Percentiles rank a stretch among this genome's conserved stretches.
These are phyloP conservation scores for Meta bourneti DNA, from an alignment of 2,888 invertebrate genomes.

Conservation along the genomic window DNA sequence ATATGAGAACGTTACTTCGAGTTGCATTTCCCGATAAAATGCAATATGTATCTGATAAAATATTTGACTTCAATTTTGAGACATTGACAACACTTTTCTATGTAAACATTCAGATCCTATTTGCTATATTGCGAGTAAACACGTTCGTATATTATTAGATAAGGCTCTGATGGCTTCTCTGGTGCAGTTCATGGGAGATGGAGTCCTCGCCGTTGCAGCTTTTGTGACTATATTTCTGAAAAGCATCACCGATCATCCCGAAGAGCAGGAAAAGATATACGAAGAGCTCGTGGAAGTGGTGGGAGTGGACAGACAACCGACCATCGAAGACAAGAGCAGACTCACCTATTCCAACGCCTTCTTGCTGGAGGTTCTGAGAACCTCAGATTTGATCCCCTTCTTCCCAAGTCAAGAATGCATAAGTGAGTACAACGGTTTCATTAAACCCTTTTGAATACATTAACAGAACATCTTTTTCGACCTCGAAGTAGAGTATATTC, in stretches of 20 bases:
- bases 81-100: too few species aligned
- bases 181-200: constrained; percentile 43
- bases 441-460: not conserved
- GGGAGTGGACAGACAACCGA: constrained; percentile 29
- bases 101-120: too few species aligned
- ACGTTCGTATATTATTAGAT: not conserved
- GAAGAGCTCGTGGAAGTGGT: constrained; percentile 34
- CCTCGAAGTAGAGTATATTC: too few species aligned
- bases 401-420: constrained; percentile 48
- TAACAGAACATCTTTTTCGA: too few species aligned
- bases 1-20: not conserved
- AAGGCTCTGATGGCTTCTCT: constrained; percentile 2
- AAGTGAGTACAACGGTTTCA: constrained; percentile 33
- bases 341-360: constrained; percentile 47
- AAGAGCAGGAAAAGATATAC: constrained; percentile 46
- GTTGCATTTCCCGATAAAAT: not conserved
- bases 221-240: not conserved
- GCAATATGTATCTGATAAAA: too few species aligned
- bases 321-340: constrained; percentile 54
- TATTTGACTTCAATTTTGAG: too few species aligned
- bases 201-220: constrained; percentile 13
- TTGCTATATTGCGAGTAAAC: too few species aligned
- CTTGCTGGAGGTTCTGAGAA: constrained; percentile 29
- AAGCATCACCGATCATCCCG: constrained; percentile 5
- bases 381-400: constrained; percentile 17